Evolutionary conservation across 2,888 invertebrate species (phyloP).

Genomic region (Venusia cambrica): DNA sequence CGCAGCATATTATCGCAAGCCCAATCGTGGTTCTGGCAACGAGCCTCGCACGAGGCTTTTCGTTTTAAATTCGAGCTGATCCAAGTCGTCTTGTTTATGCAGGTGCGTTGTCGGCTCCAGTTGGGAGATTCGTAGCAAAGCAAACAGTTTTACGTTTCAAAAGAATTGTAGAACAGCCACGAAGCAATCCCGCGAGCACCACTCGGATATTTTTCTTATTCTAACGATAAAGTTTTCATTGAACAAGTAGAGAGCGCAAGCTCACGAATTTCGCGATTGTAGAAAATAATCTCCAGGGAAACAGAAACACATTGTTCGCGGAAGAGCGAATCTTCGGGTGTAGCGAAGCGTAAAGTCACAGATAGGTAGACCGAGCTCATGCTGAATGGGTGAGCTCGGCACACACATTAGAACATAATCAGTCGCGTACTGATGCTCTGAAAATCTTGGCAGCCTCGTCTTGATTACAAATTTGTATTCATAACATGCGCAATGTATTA

Average conservation of each 20-base stretch:
- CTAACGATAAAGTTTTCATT: constrained; percentile 25
- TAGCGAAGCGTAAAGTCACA: constrained; percentile 50
- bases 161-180: constrained; percentile 26
- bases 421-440: constrained; percentile 12
- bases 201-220: constrained; percentile 24
- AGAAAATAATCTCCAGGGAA: constrained; percentile 37
- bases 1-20: constrained; percentile 25
- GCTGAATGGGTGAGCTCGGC: no score
- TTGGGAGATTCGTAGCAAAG: constrained; percentile 24
- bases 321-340: constrained; percentile 37
- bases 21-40: constrained; percentile 28
- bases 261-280: constrained; percentile 37
- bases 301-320: constrained; percentile 38
- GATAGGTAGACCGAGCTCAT: constrained; percentile 42
- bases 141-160: constrained; percentile 21
- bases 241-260: constrained; percentile 26
- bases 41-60: constrained; percentile 19
- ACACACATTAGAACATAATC: constrained; percentile 30
- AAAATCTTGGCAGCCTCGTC: constrained; percentile 18
- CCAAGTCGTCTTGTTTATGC: constrained; percentile 27
- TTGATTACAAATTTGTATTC: constrained; percentile 20
- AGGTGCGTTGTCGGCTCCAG: constrained; percentile 23
- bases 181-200: constrained; percentile 27
- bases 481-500: constrained; percentile 22
- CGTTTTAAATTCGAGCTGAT: constrained; percentile 26